phyloP scores from a whole-genome alignment of 2,888 invertebrate genomes.

The Cheiracanthium punctorium region DNA sequence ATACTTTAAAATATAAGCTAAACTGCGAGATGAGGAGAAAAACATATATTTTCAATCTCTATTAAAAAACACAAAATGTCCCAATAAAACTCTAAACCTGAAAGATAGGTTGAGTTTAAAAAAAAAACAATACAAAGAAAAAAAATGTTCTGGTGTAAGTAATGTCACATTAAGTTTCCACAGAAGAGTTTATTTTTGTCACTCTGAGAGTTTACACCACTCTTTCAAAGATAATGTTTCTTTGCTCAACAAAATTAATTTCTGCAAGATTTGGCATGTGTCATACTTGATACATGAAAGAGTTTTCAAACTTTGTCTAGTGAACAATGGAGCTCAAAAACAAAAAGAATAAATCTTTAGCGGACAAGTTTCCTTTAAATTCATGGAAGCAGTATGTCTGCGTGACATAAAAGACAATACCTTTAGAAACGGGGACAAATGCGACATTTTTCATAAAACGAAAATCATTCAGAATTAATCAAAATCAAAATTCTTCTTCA shows the following conservation, averaged over 20 bases:
- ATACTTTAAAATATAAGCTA: no score
- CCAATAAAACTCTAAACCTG: no score
- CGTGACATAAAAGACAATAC: constrained; percentile 53
- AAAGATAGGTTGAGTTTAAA: no score
- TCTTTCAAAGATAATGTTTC: constrained; percentile 44
- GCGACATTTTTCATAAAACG: constrained; percentile 35
- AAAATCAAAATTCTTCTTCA: constrained; percentile 26
- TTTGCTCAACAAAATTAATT: constrained; percentile 55
- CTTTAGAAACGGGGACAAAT: constrained; percentile 15
- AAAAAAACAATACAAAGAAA: no score
- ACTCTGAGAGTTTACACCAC: constrained; percentile 11
- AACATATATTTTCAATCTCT: no score
- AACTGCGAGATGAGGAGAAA: no score
- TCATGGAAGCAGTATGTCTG: constrained; percentile 20
- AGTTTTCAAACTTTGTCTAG: constrained; percentile 51
- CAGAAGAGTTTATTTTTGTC: constrained; percentile 19
- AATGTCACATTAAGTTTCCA: neutral
- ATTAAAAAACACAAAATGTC: no score
- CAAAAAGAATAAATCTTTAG: constrained; percentile 57
- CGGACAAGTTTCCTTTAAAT: constrained; percentile 48
- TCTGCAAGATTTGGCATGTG: constrained; percentile 62
- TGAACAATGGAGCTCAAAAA: constrained; percentile 38
- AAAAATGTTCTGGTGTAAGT: constrained; percentile 28
- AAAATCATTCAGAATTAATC: constrained; percentile 43
- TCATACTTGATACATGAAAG: constrained; percentile 62